phyloP scores from a whole-genome alignment of 2,888 invertebrate species.

The Eupithecia subumbrata region DNA sequence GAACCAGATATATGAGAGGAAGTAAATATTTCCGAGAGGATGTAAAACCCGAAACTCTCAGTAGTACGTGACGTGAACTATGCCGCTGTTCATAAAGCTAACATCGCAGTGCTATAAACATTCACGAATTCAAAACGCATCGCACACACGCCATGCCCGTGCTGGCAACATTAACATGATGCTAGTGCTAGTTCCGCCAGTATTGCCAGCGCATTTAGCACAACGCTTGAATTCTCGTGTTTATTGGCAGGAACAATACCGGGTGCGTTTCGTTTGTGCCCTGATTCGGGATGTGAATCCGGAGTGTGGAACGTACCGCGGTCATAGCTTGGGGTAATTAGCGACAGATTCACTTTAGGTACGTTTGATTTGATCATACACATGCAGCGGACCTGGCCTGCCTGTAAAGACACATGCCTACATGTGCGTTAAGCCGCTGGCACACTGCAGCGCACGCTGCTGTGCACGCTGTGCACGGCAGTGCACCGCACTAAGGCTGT shows the following conservation, averaged over 20 bases:
- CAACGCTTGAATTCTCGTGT: background rate
- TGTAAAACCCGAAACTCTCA: background rate
- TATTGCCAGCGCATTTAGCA: constrained; percentile 5
- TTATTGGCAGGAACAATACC: constrained; percentile 3
- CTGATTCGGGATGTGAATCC: background rate
- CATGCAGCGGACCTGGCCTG: background rate
- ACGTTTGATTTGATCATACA: background rate
- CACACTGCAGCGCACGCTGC: too few species aligned
- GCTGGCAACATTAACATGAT: constrained; percentile 6
- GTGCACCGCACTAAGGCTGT: too few species aligned
- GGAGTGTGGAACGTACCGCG: background rate
- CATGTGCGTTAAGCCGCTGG: too few species aligned
- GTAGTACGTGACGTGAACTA: background rate
- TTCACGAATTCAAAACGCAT: constrained; percentile 1
- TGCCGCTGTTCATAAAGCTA: background rate
- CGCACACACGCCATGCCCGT: background rate
- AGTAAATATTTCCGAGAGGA: background rate
- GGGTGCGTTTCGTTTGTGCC: background rate
- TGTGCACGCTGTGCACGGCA: too few species aligned
- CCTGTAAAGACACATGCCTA: too few species aligned
- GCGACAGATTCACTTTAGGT: background rate
- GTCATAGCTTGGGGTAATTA: background rate
- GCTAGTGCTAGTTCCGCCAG: background rate
- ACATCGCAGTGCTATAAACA: constrained; percentile 1
- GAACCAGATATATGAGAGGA: background rate